These are phyloP conservation scores for Euzophera pinguis DNA, from an alignment of 2,888 invertebrate genomes.

Conservation along the genomic window DNA sequence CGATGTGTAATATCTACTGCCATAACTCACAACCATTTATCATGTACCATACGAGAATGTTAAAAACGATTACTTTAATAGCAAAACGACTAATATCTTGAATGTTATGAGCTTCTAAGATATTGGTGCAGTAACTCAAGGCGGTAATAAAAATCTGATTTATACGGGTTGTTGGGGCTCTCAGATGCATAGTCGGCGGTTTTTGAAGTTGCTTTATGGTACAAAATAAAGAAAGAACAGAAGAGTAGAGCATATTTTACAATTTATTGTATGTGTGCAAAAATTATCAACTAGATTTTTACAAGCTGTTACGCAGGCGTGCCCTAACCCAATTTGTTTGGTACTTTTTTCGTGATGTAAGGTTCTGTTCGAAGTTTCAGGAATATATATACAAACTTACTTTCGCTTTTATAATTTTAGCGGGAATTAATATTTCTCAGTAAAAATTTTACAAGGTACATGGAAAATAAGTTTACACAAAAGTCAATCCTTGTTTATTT, in stretches of 20 bases:
- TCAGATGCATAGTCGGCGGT: conserved; percentile 1
- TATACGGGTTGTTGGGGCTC: conserved; percentile 19
- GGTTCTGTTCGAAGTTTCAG: too few species aligned
- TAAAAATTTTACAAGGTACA: too few species aligned
- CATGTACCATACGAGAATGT: not conserved
- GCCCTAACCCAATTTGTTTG: too few species aligned
- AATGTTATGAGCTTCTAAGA: conserved; percentile 11
- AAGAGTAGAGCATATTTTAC: not conserved
- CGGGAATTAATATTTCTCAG: too few species aligned
- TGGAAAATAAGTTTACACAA: too few species aligned
- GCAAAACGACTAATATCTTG: conserved; percentile 3
- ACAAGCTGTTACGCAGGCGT: too few species aligned
- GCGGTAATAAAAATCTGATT: conserved; percentile 21
- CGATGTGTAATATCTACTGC: not conserved
- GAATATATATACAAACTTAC: too few species aligned
- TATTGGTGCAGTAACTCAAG: conserved; percentile 18
- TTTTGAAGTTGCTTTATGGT: conserved; percentile 12
- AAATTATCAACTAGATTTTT: too few species aligned
- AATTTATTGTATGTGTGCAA: too few species aligned
- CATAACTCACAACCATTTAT: conserved; percentile 10
- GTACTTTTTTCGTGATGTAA: too few species aligned
- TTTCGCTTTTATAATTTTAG: too few species aligned
- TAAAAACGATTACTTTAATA: conserved; percentile 3
- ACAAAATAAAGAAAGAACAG: not conserved
- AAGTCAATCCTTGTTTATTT: too few species aligned